These are phyloP conservation scores for Oreochromis mossambicus DNA, from an alignment of 2,797 vertebrate genomes.

Conservation along the genomic window DNA sequence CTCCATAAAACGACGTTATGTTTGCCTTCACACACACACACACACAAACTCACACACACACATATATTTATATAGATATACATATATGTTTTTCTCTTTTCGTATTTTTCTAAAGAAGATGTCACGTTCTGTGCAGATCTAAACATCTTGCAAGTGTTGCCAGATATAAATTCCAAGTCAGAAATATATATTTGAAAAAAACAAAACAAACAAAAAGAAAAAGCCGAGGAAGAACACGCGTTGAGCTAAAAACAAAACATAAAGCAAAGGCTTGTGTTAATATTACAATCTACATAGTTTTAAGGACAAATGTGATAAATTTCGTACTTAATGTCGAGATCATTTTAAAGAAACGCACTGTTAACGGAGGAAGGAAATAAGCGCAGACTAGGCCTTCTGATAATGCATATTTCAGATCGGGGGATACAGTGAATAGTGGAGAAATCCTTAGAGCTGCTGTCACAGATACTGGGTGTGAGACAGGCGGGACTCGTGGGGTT, in stretches of 20 bases:
- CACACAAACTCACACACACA: accelerated
- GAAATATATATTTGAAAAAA: background rate
- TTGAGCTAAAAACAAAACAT: background rate
- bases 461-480: constrained; percentile 49
- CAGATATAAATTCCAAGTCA: background rate
- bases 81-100: background rate
- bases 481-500: constrained; percentile 58
- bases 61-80: background rate
- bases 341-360: background rate
- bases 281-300: background rate
- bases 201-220: background rate
- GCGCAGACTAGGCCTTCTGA: constrained; percentile 1
- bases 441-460: constrained; percentile 57
- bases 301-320: background rate
- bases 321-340: background rate
- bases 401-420: constrained; percentile 37
- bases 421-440: constrained; percentile 44
- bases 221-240: background rate
- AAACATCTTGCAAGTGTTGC: background rate
- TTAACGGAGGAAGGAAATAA: background rate
- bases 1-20: background rate
- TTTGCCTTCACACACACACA: background rate
- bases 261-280: background rate
- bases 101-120: background rate
- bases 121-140: background rate